Evolutionary conservation across 2,797 vertebrate species (phyloP).

Genomic region (Clarias fuscus): DNA sequence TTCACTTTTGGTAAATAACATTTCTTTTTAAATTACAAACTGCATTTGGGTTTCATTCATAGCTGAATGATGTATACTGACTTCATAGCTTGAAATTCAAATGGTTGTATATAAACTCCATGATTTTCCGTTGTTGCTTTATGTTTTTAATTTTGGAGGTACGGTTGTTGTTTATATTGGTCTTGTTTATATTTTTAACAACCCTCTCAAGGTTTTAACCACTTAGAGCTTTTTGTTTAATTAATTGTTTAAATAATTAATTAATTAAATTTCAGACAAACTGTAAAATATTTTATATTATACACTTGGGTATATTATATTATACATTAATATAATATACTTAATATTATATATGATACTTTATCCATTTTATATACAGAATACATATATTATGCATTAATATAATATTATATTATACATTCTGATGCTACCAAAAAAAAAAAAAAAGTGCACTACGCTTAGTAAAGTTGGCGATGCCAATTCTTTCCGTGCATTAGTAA

Average conservation of each 20-base stretch:
- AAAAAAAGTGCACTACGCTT: too few species aligned
- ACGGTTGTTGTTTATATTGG: background rate
- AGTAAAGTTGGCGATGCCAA: background rate
- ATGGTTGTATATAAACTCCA: background rate
- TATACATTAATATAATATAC: too few species aligned
- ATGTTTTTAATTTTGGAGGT: background rate
- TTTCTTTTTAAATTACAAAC: background rate
- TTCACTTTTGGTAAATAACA: background rate
- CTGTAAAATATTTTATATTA: too few species aligned
- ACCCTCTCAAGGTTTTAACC: background rate
- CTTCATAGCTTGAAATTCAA: background rate
- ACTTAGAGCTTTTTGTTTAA: background rate
- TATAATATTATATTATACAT: too few species aligned
- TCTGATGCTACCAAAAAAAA: too few species aligned
- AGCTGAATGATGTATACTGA: background rate
- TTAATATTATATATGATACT: too few species aligned
- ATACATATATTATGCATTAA: too few species aligned
- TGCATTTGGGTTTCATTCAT: background rate
- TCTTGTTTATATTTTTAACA: background rate
- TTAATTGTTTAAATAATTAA: background rate
- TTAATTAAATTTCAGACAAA: too few species aligned
- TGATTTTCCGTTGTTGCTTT: background rate
- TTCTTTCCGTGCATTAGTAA: background rate
- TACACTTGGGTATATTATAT: too few species aligned
- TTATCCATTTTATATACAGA: too few species aligned